These are phyloP conservation scores for Andrena flavipes DNA, from an alignment of 2,888 invertebrate genomes.

Conservation along the genomic window DNA sequence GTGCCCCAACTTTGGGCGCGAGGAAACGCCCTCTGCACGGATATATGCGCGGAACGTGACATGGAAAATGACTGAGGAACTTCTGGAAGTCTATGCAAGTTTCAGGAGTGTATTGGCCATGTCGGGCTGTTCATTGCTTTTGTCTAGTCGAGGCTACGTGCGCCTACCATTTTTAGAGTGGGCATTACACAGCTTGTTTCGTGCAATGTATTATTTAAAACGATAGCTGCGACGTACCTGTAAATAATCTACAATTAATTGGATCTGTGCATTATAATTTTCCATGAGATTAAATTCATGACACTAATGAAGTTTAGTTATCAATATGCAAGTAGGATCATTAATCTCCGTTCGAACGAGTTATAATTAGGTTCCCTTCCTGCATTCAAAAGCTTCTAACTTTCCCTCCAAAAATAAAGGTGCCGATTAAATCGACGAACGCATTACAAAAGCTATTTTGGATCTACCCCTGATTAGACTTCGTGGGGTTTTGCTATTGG, in stretches of 20 bases:
- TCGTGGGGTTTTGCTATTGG: constrained; percentile 27
- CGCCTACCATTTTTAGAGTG: constrained; percentile 35
- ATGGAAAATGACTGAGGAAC: constrained; percentile 37
- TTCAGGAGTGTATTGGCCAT: constrained; percentile 43
- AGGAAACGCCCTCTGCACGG: constrained; percentile 23
- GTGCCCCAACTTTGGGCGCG: constrained; percentile 38
- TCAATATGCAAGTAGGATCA: too few relatives aligned
- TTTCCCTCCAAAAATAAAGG: not conserved
- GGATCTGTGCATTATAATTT: not conserved
- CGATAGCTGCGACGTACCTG: too few relatives aligned
- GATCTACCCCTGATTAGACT: constrained; percentile 17
- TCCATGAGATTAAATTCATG: not conserved
- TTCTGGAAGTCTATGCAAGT: constrained; percentile 41
- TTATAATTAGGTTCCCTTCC: too few relatives aligned
- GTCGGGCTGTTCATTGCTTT: constrained; percentile 49
- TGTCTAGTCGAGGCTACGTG: constrained; percentile 32
- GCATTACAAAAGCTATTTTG: constrained; percentile 13
- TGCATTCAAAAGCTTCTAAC: too few relatives aligned
- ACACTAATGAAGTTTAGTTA: too few relatives aligned
- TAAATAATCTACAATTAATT: too few relatives aligned
- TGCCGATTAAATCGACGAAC: not conserved
- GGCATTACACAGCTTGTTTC: constrained; percentile 5
- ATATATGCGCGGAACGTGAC: constrained; percentile 57
- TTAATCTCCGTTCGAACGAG: too few relatives aligned
- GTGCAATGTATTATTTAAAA: not conserved